Conservation (phyloP, 1,140 invertebrate species). For the Cotesia typhae region DNA sequence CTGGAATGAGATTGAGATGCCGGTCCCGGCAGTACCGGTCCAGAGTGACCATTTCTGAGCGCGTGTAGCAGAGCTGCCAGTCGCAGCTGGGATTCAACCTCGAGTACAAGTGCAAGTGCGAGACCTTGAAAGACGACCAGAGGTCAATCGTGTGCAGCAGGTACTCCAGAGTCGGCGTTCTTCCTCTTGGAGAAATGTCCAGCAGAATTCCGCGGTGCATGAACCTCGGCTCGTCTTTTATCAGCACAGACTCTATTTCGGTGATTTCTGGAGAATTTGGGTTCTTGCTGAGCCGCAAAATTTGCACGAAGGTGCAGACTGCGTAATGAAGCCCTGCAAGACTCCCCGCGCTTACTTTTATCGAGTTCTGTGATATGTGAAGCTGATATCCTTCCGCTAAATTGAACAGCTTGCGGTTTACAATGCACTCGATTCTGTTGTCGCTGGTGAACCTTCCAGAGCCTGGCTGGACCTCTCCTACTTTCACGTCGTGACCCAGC, state of each 20-base stretch:
- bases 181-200: conserved; percentile 71
- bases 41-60: conserved; percentile 71
- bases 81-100: conserved; percentile 64
- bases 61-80: conserved; percentile 67
- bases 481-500: conserved; percentile 64
- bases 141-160: conserved; percentile 69
- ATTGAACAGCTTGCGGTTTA: conserved; percentile 64
- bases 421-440: conserved; percentile 63
- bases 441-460: conserved; percentile 57
- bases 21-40: conserved; percentile 70
- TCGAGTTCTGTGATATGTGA: conserved; percentile 65
- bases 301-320: conserved; percentile 71
- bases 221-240: conserved; percentile 72
- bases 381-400: conserved; percentile 63
- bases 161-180: conserved; percentile 70
- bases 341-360: conserved; percentile 69
- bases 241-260: conserved; percentile 65
- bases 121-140: conserved; percentile 72
- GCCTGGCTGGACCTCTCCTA: conserved; percentile 64
- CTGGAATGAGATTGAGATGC: conserved; percentile 69
- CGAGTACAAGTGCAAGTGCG: conserved; percentile 70
- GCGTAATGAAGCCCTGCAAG: conserved; percentile 70
- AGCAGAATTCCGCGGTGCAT: conserved; percentile 70
- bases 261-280: conserved; percentile 47
- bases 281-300: conserved; percentile 67